These are phyloP conservation scores for Drosophila cardini DNA, from an alignment of 1,140 invertebrate genomes.

Conservation along the genomic window DNA sequence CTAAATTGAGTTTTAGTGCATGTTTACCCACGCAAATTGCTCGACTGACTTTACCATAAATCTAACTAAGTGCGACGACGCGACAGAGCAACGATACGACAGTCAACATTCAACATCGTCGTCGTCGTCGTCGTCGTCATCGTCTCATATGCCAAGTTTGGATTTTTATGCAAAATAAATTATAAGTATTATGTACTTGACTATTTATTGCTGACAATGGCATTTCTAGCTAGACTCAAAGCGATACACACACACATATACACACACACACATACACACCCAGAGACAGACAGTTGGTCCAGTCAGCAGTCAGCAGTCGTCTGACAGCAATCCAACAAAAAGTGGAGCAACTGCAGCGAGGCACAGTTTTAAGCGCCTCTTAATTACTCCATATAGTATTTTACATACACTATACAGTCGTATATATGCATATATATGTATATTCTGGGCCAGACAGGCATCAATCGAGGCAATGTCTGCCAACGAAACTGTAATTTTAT, in stretches of 20 bases:
- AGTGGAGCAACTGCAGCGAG: conserved; percentile 66
- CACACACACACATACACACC: neutral
- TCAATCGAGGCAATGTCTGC: conserved; percentile 41
- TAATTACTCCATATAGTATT: conserved; percentile 52
- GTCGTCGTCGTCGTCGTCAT: conserved; percentile 20
- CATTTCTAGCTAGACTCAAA: conserved; percentile 32
- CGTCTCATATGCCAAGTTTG: conserved; percentile 55
- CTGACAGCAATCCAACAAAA: conserved; percentile 23
- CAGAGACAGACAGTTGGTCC: neutral
- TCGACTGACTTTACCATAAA: conserved; percentile 82
- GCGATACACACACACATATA: neutral
- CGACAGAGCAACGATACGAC: neutral
- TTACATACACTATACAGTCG: neutral
- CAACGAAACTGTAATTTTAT: conserved; percentile 56
- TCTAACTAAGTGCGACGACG: conserved; percentile 73
- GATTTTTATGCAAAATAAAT: conserved; percentile 77
- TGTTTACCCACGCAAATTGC: conserved; percentile 83
- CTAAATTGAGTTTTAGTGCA: conserved; percentile 83
- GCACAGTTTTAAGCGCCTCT: conserved; percentile 65
- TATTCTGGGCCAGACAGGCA: conserved; percentile 29
- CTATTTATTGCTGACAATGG: conserved; percentile 76
- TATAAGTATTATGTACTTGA: conserved; percentile 82
- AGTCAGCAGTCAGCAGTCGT: conserved; percentile 14
- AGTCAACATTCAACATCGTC: conserved; percentile 16
- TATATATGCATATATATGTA: neutral